Base-by-base conservation (phyloP, 92 coral and sea anemone species). In the Metridium senile region DNA sequence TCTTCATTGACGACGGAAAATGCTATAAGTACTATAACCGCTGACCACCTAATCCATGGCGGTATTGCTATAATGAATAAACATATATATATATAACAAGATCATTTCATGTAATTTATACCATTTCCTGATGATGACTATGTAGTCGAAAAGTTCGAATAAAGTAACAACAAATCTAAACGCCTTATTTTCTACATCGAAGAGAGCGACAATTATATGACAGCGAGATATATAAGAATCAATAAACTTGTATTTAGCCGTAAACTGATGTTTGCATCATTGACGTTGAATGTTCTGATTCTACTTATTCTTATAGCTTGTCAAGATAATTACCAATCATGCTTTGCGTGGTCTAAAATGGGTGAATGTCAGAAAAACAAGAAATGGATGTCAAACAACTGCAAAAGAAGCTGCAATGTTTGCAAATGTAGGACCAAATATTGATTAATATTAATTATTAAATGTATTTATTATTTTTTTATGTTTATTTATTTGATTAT, bases 1-100 rank as follows among this genome's bases (percentile, higher is more conserved):
- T 91, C 17, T 93, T 78, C 77, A 91, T 93, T 29, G 98, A 93
- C 72, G 77, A 77, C 6, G 97, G 97, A 13, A 43, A 81, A 25
- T 93, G 98, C 39, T 68, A 91, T 88, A 76, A 87, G 89, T 68
- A 45, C 19, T 47, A 9, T 47, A 9, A 47, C 19, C 56, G 19
- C 56, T 9, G n/a, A n/a, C n/a, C n/a, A n/a, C n/a, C n/a, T n/a
- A n/a, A n/a, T n/a, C n/a, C n/a, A n/a, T n/a, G n/a, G n/a, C n/a
- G n/a, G 11, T 17, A 20, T 19, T 27, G 2, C 1, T 19, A 20
- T 27, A 25, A 19, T 28, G 28, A 29, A 21, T 26, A 57, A 25
- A 17, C 35, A 25, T 62, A 22, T 22, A 22, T 62, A 62, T 1
- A 19, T 6, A 4, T 39, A 9, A 39, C 13, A 39, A 39, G 13